These are phyloP conservation scores for Muscicapa adusta DNA, from an alignment of 2,113 vertebrate species.

Conservation along the genomic window DNA sequence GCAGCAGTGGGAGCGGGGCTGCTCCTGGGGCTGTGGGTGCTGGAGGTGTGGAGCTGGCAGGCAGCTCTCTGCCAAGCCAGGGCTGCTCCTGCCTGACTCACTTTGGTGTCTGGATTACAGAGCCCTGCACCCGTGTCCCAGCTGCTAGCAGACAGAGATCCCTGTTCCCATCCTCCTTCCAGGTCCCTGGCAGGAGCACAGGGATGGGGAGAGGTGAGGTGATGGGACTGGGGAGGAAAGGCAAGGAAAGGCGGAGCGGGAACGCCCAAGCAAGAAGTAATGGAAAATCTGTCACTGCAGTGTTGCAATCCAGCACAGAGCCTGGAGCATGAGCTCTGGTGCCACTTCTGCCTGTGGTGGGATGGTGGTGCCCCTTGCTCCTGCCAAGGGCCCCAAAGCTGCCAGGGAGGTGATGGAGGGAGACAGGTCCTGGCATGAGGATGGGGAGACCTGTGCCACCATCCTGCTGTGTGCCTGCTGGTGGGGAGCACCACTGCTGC, in stretches of 20 bases:
- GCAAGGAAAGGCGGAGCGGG: neutral
- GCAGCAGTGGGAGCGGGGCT: neutral
- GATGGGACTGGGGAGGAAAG: neutral
- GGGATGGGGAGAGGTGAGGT: neutral
- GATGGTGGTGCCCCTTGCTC: neutral
- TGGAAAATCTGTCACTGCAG: neutral
- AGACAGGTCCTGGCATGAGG: neutral
- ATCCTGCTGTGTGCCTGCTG: neutral
- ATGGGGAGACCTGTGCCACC: neutral
- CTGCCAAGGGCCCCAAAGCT: neutral
- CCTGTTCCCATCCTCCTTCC: neutral
- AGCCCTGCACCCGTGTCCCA: neutral
- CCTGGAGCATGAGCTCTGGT: neutral
- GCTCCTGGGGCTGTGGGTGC: accelerated
- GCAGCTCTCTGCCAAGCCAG: neutral
- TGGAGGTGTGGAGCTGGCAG: neutral
- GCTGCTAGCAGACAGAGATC: neutral
- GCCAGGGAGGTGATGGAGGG: neutral
- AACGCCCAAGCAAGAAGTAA: neutral
- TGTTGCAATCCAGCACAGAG: neutral
- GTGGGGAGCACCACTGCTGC: accelerated
- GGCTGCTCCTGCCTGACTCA: neutral
- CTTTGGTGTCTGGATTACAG: neutral
- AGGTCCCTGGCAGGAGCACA: neutral
- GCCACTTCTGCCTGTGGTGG: neutral